Percentiles rank a stretch among this genome's conserved stretches.
phyloP scores from a whole-genome alignment of 35 echinoderm and acorn worm species.

The Holothuria glaberrima region DNA sequence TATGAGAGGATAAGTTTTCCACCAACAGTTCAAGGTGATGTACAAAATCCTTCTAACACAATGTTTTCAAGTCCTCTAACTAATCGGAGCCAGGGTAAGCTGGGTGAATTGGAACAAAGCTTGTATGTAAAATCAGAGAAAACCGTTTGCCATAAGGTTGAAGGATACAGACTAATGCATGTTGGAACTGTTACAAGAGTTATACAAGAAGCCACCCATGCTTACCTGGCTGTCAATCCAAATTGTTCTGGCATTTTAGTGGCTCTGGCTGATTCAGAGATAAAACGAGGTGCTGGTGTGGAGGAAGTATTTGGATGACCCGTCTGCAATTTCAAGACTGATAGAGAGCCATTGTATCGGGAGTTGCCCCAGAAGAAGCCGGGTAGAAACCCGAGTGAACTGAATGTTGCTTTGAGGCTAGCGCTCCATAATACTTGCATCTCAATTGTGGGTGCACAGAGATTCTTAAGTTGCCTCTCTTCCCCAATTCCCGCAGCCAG shows the following conservation, averaged over 20 bases:
- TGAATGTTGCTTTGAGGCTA: conserved; percentile 23
- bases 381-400: not conserved
- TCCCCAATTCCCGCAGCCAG: not conserved
- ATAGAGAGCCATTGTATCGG: not conserved
- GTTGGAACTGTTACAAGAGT: not conserved
- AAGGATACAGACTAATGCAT: conserved; percentile 16
- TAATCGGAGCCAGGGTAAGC: not conserved
- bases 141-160: not conserved
- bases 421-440: conserved; percentile 29
- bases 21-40: conserved; percentile 18
- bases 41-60: conserved; percentile 28
- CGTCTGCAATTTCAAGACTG: not conserved
- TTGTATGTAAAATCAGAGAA: not conserved
- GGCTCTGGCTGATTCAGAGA: not conserved
- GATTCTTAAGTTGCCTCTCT: not conserved
- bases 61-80: not conserved
- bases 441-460: conserved; percentile 10
- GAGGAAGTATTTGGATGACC: not conserved
- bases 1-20: conserved; percentile 4
- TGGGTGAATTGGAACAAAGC: not conserved
- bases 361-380: not conserved
- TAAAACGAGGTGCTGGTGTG: not conserved
- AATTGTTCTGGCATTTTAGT: not conserved
- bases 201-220: not conserved
- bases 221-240: not conserved